These are phyloP conservation scores for Apogon talboti DNA, from an alignment of 2,797 vertebrate species.

Conservation along the genomic window DNA sequence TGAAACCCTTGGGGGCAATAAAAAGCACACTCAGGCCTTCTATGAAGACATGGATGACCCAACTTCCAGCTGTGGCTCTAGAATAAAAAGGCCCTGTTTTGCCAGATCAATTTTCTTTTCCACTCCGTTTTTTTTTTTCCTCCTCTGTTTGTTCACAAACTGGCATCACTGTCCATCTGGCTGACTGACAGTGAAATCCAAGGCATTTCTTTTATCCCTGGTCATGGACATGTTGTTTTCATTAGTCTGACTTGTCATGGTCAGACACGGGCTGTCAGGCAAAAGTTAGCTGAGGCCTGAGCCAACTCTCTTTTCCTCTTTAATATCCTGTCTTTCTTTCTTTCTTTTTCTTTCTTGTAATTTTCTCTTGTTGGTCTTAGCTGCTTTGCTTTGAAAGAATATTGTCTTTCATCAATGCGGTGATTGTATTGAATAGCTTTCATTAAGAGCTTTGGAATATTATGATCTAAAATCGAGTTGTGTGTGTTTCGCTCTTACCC, in stretches of 20 bases:
- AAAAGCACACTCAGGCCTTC: slow-evolving; percentile 12
- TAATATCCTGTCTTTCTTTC: slow-evolving; percentile 50
- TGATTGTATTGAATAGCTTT: slow-evolving; percentile 26
- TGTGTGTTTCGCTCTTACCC: slow-evolving; percentile 85
- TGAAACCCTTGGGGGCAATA: background rate
- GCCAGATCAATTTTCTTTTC: slow-evolving; percentile 42
- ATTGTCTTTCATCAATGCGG: slow-evolving; percentile 40
- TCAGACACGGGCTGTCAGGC: slow-evolving; percentile 69
- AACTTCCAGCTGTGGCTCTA: slow-evolving; percentile 5
- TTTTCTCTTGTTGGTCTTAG: slow-evolving; percentile 29
- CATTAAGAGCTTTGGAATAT: slow-evolving; percentile 27
- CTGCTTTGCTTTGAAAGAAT: slow-evolving; percentile 56
- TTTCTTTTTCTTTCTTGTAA: slow-evolving; percentile 37
- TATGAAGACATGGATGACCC: background rate
- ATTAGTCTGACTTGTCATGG: slow-evolving; percentile 80
- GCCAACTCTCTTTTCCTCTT: slow-evolving; percentile 53
- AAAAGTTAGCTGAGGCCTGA: slow-evolving; percentile 21
- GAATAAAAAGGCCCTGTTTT: slow-evolving; percentile 19
- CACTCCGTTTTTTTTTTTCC: slow-evolving; percentile 18
- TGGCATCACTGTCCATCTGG: slow-evolving; percentile 62
- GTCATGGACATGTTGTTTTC: slow-evolving; percentile 84
- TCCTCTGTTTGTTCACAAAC: slow-evolving; percentile 56
- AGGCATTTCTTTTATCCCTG: slow-evolving; percentile 72
- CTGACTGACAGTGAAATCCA: slow-evolving; percentile 54
- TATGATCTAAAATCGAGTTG: slow-evolving; percentile 12